Base-by-base conservation (phyloP, 1,140 invertebrate genomes). In the Brachionus sp. region DNA sequence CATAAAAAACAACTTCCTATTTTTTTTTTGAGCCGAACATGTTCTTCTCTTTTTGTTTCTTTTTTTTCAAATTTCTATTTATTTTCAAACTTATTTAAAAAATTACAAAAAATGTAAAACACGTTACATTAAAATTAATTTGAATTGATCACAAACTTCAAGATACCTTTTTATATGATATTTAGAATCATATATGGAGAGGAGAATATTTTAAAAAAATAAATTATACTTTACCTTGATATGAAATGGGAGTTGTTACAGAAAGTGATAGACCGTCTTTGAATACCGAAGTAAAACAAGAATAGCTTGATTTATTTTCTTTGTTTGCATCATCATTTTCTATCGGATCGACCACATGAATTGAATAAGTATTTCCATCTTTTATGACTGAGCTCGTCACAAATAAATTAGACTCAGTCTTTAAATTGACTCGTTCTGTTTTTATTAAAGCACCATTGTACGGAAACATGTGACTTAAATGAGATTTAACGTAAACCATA, bases 371-470 rank as follows among this genome's bases (percentile, higher is more conserved):
- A 84, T 89, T 88, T n/a, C 86, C 87, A 85, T 89, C 87, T 78
- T 89, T 89, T 64, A 88, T 37, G 5, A 89, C 85, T 29, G 85
- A 84, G 5, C 86, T 86, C 19, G 85, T 86, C 0, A 89, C 85
- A 33, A 19, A 42, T 4, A 73, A 25, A 37, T 75, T 66, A 6
- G 80, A 57, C 13, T 44, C 25, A 68, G 87, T 87, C 23, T 86
- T 83, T 85, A 87, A 87, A 73, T 88, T 86, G 77, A 85, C 86
- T 78, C 86, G 86, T 83, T 89, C 88, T 23, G 86, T 86, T 83
- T 87, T 85, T 23, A 89, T 89, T 78, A 86, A 85, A 29, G 87
- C 87, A 13, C 88, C 88, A 86, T 88, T 88, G 77, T 84, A 84
- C 0, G 88, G 88, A 77, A 89, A 89, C 53, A 89, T 77, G 16